A percentile compares a stretch with the other conserved stretches of the same genome.
Conservation (phyloP, 2,888 invertebrate genomes). For the Apocheima hispidaria region DNA sequence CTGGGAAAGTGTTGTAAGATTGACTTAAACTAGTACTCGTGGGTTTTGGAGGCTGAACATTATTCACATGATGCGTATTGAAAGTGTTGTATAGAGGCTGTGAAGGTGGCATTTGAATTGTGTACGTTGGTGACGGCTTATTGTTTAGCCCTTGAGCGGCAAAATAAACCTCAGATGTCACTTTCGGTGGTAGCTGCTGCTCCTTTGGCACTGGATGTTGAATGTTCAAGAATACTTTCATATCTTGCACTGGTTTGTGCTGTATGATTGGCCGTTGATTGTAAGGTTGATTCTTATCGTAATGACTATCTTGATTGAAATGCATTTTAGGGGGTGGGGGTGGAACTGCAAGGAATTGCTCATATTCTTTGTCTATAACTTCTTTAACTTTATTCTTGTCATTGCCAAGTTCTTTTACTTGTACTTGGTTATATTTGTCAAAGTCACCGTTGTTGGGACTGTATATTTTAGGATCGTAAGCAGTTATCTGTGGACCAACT, state of each 20-base stretch:
- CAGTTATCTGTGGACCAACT: slow-evolving; percentile 78
- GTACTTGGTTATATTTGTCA: slow-evolving; percentile 63
- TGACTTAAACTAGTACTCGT: slow-evolving; percentile 39
- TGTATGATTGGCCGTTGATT: slow-evolving; percentile 74
- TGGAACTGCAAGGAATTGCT: slow-evolving; percentile 81
- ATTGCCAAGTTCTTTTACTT: slow-evolving; percentile 58
- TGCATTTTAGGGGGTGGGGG: slow-evolving; percentile 76
- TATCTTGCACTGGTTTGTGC: slow-evolving; percentile 78
- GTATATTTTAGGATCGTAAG: slow-evolving; percentile 74
- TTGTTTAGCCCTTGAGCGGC: slow-evolving; percentile 75
- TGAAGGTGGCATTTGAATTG: slow-evolving; percentile 71
- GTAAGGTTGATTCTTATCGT: slow-evolving; percentile 66
- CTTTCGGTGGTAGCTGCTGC: slow-evolving; percentile 72
- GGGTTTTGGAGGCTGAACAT: slow-evolving; percentile 40
- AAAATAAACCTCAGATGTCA: slow-evolving; percentile 82
- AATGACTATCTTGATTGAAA: slow-evolving; percentile 60
- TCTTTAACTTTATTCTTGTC: slow-evolving; percentile 69
- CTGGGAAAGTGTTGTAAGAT: slow-evolving; percentile 56
- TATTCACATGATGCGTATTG: slow-evolving; percentile 47
- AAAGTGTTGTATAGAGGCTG: slow-evolving; percentile 54
- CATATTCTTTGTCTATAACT: slow-evolving; percentile 79
- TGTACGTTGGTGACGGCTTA: slow-evolving; percentile 74
- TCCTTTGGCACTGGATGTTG: slow-evolving; percentile 76
- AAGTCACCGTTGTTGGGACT: slow-evolving; percentile 66
- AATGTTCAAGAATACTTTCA: slow-evolving; percentile 79